phyloP scores from a whole-genome alignment of 2,797 vertebrate species.

The Apogon hyalosoma region DNA sequence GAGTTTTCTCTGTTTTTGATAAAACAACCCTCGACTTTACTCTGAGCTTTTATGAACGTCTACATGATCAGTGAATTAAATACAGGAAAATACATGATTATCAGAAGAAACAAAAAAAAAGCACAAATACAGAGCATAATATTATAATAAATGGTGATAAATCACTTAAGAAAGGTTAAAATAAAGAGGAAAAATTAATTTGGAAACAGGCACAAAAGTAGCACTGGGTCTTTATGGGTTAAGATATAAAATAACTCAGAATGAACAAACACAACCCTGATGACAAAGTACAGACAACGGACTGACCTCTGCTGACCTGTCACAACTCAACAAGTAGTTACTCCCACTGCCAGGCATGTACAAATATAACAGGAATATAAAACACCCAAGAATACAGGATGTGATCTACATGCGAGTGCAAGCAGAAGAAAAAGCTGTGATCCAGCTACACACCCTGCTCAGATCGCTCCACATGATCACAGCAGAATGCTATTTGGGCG shows the following conservation, averaged over 20 bases:
- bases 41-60: too few relatives aligned
- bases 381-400: background rate
- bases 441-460: conserved; percentile 59
- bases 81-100: too few relatives aligned
- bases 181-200: too few relatives aligned
- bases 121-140: too few relatives aligned
- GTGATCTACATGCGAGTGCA: conserved; percentile 13
- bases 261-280: conserved; percentile 45
- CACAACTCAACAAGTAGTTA: conserved; percentile 2
- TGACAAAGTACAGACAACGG: conserved; percentile 42
- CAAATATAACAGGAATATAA: background rate
- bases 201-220: too few relatives aligned
- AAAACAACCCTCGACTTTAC: too few relatives aligned
- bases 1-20: too few relatives aligned
- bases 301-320: conserved; percentile 10
- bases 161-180: too few relatives aligned
- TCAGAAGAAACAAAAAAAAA: too few relatives aligned
- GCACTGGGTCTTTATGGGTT: too few relatives aligned
- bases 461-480: conserved; percentile 53
- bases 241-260: conserved; percentile 49
- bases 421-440: conserved; percentile 12
- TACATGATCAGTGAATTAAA: too few relatives aligned
- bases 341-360: conserved; percentile 6
- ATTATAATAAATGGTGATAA: too few relatives aligned
- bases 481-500: conserved; percentile 52